phyloP scores from a whole-genome alignment of 2,888 invertebrate genomes.

The Lymantria monacha region DNA sequence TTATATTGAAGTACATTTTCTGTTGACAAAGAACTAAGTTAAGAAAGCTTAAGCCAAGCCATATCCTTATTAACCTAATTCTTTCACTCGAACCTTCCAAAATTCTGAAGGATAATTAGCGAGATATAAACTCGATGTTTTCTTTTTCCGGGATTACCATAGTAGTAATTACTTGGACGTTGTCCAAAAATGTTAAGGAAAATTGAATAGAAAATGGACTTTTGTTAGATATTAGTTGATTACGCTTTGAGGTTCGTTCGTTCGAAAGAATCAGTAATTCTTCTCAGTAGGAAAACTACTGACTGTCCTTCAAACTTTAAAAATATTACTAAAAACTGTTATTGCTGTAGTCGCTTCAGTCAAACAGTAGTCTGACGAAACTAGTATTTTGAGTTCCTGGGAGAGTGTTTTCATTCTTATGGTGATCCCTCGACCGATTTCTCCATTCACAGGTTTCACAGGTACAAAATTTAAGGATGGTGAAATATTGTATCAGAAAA shows the following conservation, averaged over 20 bases:
- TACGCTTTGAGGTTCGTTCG: neutral
- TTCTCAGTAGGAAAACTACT: neutral
- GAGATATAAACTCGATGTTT: slow-evolving; percentile 6
- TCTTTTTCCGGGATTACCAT: slow-evolving; percentile 1
- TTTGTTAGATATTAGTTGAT: neutral
- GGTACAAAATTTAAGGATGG: too few relatives aligned
- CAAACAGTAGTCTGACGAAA: too few relatives aligned
- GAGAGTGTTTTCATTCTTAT: too few relatives aligned
- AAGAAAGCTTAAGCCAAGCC: neutral
- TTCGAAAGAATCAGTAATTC: neutral
- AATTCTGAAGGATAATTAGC: slow-evolving; percentile 7
- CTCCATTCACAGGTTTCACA: too few relatives aligned
- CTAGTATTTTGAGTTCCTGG: too few relatives aligned
- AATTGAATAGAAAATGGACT: neutral
- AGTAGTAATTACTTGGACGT: slow-evolving; percentile 4
- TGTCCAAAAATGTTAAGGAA: slow-evolving; percentile 1
- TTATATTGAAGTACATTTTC: neutral
- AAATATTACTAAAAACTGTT: too few relatives aligned
- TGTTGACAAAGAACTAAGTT: neutral
- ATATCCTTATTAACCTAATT: slow-evolving; percentile 8
- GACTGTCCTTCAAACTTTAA: neutral
- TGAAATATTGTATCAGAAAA: too few relatives aligned
- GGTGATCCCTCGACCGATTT: too few relatives aligned
- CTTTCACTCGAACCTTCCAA: neutral
- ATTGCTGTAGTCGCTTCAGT: too few relatives aligned